Base-by-base conservation (phyloP, 2,113 vertebrate genomes). In the Forbesichthys papilliferus region DNA sequence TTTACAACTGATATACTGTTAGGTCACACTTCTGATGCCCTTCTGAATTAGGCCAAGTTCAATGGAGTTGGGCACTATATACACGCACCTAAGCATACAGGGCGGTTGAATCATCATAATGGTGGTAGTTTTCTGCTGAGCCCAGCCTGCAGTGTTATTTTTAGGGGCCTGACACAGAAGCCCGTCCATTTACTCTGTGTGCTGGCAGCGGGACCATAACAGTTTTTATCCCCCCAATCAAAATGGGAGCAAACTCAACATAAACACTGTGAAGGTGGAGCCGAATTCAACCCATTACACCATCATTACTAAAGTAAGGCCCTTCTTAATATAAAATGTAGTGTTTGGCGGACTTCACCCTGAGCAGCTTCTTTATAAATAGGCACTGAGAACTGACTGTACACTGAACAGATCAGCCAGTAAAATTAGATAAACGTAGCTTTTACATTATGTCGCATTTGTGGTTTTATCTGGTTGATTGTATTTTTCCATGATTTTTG, bases 31-130 rank as follows among this genome's bases (percentile, higher is more conserved):
- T 51, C 42, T 11, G 3, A 70, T 61, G 51, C 46, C 69, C 59
- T 13, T 47, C 65, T 18, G 34, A 52, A 64, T 48, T 34, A 66
- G 53, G 61, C 20, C 81, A 84, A 83, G 69, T 79, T 75, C 59
- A 46, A 42, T 6, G 7, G 36, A 42, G 36, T 8, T 42, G 36
- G 36, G 68, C 71, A 71, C 36, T 59, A 68, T 42, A 65, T 58
- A 59, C 69, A 42, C 20, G 62, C 87, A 90, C 87, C 86, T 90
- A 86, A 75, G 78, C 84, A 87, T 83, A 87, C 83, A 84, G 79
- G 74, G 79, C 84, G 85, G 87, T 90, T 91, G 90, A 91, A 91
- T 90, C 87, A 90, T 91, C 84, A 91, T 89, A 89, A 91, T 91
- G 82, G 84, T 74, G 83, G 84, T 89, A 86, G 90, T 89, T 91